phyloP scores from a whole-genome alignment of 2,797 vertebrate species.

The Xiphophorus birchmanni region DNA sequence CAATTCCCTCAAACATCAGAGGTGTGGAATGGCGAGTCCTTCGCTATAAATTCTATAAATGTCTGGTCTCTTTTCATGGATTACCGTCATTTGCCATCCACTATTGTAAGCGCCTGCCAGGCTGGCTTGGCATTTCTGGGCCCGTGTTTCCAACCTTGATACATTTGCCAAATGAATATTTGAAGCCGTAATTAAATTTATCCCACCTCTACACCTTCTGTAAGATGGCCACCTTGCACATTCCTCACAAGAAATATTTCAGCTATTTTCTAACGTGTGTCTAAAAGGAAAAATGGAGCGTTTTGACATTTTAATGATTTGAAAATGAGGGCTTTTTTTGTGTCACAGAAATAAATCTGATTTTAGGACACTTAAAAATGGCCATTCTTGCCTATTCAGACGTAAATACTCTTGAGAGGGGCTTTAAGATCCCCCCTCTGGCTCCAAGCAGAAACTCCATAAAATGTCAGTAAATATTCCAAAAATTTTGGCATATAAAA shows the following conservation, averaged over 20 bases:
- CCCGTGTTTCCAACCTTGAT: slow-evolving; percentile 89
- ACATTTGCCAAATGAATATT: slow-evolving; percentile 97
- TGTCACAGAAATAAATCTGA: slow-evolving; percentile 62
- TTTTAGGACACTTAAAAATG: slow-evolving; percentile 71
- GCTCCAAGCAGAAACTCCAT: slow-evolving; percentile 53
- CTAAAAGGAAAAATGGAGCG: slow-evolving; percentile 45
- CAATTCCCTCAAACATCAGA: slow-evolving; percentile 72
- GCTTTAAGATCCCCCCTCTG: slow-evolving; percentile 39
- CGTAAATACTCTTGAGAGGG: slow-evolving; percentile 53
- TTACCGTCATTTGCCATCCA: slow-evolving; percentile 82
- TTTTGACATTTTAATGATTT: slow-evolving; percentile 75
- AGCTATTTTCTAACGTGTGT: slow-evolving; percentile 53
- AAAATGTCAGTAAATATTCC: slow-evolving; percentile 42
- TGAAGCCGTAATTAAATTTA: slow-evolving; percentile 97
- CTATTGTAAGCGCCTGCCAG: slow-evolving; percentile 86
- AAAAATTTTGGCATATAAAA: not conserved
- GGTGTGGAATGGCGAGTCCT: slow-evolving; percentile 70
- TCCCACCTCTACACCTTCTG: slow-evolving; percentile 88
- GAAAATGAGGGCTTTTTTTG: slow-evolving; percentile 63
- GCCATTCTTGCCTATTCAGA: slow-evolving; percentile 50
- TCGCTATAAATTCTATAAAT: slow-evolving; percentile 80
- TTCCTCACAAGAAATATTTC: slow-evolving; percentile 75
- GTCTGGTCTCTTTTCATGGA: slow-evolving; percentile 82
- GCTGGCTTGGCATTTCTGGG: slow-evolving; percentile 92
- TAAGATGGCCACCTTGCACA: slow-evolving; percentile 81